A percentile compares a stretch with the other conserved stretches of the same genome.
phyloP scores from a whole-genome alignment of 2,113 vertebrate species.

The Gymnogyps californianus region DNA sequence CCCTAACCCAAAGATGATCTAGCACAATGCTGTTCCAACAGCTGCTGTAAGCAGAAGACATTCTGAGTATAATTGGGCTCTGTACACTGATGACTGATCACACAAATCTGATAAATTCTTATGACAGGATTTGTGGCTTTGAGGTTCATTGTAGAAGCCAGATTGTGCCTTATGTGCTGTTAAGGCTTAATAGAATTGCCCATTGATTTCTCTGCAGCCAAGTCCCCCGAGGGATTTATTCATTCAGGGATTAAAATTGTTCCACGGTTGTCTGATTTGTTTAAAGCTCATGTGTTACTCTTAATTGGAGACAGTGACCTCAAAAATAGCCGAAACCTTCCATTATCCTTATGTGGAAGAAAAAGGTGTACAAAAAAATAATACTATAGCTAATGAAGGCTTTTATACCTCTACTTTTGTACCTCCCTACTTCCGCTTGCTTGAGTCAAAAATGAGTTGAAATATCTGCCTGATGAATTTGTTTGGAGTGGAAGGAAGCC shows the following conservation, averaged over 20 bases:
- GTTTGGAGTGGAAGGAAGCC: slow-evolving; percentile 67
- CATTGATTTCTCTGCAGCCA: slow-evolving; percentile 3
- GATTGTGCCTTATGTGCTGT: slow-evolving; percentile 47
- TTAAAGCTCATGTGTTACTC: slow-evolving; percentile 15
- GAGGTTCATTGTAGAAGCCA: slow-evolving; percentile 39
- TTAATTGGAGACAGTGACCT: slow-evolving; percentile 47
- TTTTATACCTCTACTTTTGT: not conserved
- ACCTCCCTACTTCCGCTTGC: not conserved
- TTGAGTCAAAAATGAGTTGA: slow-evolving; percentile 46
- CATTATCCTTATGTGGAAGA: not conserved
- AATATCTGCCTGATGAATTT: slow-evolving; percentile 48
- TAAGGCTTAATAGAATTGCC: slow-evolving; percentile 50
- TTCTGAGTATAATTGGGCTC: not conserved
- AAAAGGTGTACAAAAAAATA: not conserved
- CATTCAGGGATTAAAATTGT: slow-evolving; percentile 54
- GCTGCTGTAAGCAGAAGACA: slow-evolving; percentile 4
- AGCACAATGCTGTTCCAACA: not conserved
- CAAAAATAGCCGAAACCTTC: not conserved
- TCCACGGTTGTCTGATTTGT: slow-evolving; percentile 33
- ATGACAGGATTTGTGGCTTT: slow-evolving; percentile 46
- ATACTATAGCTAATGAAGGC: not conserved
- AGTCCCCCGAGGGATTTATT: slow-evolving; percentile 19
- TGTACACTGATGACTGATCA: slow-evolving; percentile 3
- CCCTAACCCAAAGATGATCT: not conserved
- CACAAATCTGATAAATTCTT: slow-evolving; percentile 31